Base-by-base conservation (phyloP, 2,113 vertebrate genomes). In the Chaetodon trifascialis region DNA sequence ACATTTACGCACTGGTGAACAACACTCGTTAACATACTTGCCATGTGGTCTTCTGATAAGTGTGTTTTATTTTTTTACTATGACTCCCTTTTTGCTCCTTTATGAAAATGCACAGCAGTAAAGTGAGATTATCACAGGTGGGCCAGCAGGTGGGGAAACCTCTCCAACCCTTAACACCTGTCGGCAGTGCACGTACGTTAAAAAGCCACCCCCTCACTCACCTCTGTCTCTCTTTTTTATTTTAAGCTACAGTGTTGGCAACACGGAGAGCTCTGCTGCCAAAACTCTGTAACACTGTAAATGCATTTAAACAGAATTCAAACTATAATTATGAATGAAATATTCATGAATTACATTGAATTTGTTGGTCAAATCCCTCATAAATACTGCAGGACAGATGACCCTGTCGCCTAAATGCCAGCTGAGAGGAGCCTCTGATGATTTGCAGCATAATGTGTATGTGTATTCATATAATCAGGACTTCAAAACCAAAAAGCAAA, bases 91-190 rank as follows among this genome's bases (percentile, higher is more conserved):
- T 60, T 68, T 44, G 23, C 2, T 34, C 46, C 16, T 55, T 30
- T 69, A 65, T 56, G 56, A 51, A 42, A 75, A 46, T 16, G 38
- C 44, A 76, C 19, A 51, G n/a, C 76, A 80, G 4, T 63, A 66
- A 47, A 67, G 46, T 25, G 64, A 71, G 70, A 67, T 80, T 17
- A 75, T 25, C 74, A 73, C 30, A 80, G 49, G 44, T 76, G 77
- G 74, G 36, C 66, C 77, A 81, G 72, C 81, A 90, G 83, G 82
- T 87, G 52, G 66, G 38, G 67, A 80, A 80, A 34, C 84, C 34
- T 76, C 76, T 76, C 83, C 56, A 72, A 78, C 81, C 51, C 78
- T 75, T 73, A n/a, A 56, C 67, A 73, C 62, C 76, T 65, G 66
- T 49, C 64, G 16, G 23, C 51, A 19, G 63, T 14, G 25, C 46